These are phyloP conservation scores for Alcis repandata DNA, from an alignment of 2,888 invertebrate species.

Conservation along the genomic window DNA sequence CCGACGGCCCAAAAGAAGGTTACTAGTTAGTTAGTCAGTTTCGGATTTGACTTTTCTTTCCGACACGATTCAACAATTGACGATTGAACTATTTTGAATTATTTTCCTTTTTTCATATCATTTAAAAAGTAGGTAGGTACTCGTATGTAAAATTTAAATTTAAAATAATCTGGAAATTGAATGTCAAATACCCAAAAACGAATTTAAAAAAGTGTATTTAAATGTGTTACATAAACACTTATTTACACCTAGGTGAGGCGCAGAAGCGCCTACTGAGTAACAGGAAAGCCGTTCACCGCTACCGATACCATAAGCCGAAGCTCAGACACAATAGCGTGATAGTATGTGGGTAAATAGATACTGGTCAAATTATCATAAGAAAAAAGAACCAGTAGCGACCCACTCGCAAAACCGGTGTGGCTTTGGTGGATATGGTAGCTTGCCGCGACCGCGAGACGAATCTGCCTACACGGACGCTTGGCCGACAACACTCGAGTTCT, in stretches of 20 bases:
- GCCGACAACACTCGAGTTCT: conserved; percentile 22
- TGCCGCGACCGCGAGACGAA: conserved; percentile 77
- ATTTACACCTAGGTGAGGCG: background rate
- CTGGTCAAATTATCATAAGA: conserved; percentile 73
- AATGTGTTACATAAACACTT: background rate
- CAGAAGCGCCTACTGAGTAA: background rate
- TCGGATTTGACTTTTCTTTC: too few relatives aligned
- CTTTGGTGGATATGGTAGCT: conserved; percentile 82
- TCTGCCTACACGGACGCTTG: conserved; percentile 73
- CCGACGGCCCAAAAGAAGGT: too few relatives aligned
- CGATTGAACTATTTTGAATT: too few relatives aligned
- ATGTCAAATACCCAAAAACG: too few relatives aligned
- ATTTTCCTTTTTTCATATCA: too few relatives aligned
- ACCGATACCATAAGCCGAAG: conserved; percentile 39
- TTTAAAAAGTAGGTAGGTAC: too few relatives aligned
- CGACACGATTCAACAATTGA: too few relatives aligned
- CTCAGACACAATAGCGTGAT: conserved; percentile 49
- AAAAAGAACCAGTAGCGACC: conserved; percentile 75
- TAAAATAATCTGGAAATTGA: too few relatives aligned
- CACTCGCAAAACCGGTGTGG: conserved; percentile 84
- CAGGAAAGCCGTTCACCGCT: conserved; percentile 19
- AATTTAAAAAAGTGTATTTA: too few relatives aligned
- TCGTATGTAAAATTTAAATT: too few relatives aligned
- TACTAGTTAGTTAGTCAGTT: too few relatives aligned
- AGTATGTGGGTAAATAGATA: conserved; percentile 62